phyloP scores from a whole-genome alignment of 2,888 invertebrate genomes.

The Drosophila nigricruria region DNA sequence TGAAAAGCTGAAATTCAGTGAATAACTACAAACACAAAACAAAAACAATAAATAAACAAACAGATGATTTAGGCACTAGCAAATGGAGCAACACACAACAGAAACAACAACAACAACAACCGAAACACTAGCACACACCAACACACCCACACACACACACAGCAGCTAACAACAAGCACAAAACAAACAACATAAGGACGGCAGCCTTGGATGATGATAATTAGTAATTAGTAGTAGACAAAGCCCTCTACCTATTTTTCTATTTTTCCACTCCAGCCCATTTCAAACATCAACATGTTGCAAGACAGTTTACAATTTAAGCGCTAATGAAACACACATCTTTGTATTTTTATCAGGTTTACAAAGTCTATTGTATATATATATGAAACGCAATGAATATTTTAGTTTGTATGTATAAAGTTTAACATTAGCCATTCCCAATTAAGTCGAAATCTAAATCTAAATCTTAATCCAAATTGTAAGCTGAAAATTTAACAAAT shows the following conservation, averaged over 20 bases:
- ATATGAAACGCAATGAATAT: slow-evolving; percentile 70
- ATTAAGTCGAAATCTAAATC: slow-evolving; percentile 27
- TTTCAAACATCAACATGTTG: slow-evolving; percentile 6
- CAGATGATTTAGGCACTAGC: slow-evolving; percentile 68
- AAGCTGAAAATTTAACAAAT: slow-evolving; percentile 12
- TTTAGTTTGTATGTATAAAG: slow-evolving; percentile 68
- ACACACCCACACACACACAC: slow-evolving; percentile 15
- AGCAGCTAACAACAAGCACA: slow-evolving; percentile 23
- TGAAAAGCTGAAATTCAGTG: slow-evolving; percentile 85
- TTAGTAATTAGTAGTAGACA: slow-evolving; percentile 10
- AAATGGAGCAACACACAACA: slow-evolving; percentile 37
- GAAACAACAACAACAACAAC: slow-evolving; percentile 22
- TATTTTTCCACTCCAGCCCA: slow-evolving; percentile 4
- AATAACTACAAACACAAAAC: slow-evolving; percentile 79
- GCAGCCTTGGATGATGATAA: slow-evolving; percentile 26
- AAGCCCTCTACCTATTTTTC: not conserved
- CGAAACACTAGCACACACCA: slow-evolving; percentile 4
- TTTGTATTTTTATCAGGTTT: slow-evolving; percentile 55
- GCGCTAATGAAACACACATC: slow-evolving; percentile 56
- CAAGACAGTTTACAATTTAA: slow-evolving; percentile 61
- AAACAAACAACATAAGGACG: slow-evolving; percentile 43
- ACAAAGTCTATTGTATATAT: slow-evolving; percentile 62
- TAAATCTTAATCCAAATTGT: slow-evolving; percentile 1
- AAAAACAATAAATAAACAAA: slow-evolving; percentile 77
- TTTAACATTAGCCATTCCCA: slow-evolving; percentile 70